A percentile compares a stretch with the other conserved stretches of the same genome.
Conservation (phyloP, 1,140 invertebrate genomes). For the Diploscapter pachys region DNA sequence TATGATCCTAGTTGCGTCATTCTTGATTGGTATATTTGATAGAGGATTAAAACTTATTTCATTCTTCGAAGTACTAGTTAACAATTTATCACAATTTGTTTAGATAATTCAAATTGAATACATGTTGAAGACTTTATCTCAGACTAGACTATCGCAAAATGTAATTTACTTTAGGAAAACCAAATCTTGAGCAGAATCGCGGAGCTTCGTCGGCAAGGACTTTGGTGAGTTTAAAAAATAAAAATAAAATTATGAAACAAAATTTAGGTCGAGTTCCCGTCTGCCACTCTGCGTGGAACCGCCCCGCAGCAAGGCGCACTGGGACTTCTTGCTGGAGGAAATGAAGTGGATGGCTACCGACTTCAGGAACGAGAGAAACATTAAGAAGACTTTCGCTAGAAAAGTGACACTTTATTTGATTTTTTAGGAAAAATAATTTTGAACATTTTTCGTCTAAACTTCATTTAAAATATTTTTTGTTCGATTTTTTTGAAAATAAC, state of each 20-base stretch:
- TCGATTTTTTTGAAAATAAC: background rate
- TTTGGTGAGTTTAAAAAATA: slow-evolving; percentile 10
- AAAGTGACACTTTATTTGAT: slow-evolving; percentile 73
- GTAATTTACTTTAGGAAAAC: slow-evolving; percentile 14
- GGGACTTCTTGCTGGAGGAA: slow-evolving; percentile 97
- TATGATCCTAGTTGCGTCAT: too few relatives aligned
- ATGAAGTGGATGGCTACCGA: slow-evolving; percentile 96
- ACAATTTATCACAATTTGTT: too few relatives aligned
- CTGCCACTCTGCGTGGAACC: slow-evolving; percentile 52
- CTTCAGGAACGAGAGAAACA: slow-evolving; percentile 93
- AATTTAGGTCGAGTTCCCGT: slow-evolving; percentile 42
- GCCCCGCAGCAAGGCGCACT: slow-evolving; percentile 67
- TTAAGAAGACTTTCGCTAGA: slow-evolving; percentile 89
- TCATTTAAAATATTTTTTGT: slow-evolving; percentile 3
- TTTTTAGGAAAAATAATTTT: too few relatives aligned
- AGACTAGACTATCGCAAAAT: too few relatives aligned
- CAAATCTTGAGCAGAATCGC: slow-evolving; percentile 23
- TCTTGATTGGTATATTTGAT: too few relatives aligned
- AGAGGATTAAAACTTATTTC: too few relatives aligned
- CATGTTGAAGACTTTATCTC: too few relatives aligned
- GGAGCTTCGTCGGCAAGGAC: slow-evolving; percentile 41
- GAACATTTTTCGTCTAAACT: too few relatives aligned
- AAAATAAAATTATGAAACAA: slow-evolving; percentile 7
- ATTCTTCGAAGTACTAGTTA: too few relatives aligned
- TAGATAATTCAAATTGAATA: too few relatives aligned